A percentile compares a stretch with the other conserved stretches of the same genome.
phyloP scores from a whole-genome alignment of 2,113 vertebrate species.

The Nycticorax nycticorax region DNA sequence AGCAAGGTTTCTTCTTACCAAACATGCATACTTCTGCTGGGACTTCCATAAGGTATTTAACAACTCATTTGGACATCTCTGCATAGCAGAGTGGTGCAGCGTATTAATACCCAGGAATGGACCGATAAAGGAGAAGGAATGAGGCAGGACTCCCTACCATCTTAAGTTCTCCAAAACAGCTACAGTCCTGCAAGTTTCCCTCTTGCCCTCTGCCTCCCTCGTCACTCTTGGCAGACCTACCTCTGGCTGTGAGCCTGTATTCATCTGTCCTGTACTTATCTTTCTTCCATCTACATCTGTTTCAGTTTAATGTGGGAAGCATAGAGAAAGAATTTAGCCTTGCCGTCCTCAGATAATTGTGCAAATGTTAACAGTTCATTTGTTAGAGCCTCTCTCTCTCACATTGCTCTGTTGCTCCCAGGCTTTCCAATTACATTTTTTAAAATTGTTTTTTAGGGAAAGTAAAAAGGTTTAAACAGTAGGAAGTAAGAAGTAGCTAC shows the following conservation, averaged over 20 bases:
- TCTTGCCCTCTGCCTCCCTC: not conserved
- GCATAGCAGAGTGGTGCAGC: not conserved
- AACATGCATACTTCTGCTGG: not conserved
- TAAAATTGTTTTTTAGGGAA: not conserved
- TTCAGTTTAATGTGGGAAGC: not conserved
- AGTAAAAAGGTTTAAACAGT: not conserved
- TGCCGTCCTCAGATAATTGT: not conserved
- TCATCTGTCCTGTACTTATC: not conserved
- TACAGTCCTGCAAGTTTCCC: not conserved
- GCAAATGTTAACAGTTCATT: not conserved
- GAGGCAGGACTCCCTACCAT: not conserved
- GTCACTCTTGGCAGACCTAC: not conserved
- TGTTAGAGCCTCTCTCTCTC: not conserved
- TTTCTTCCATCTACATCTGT: not conserved
- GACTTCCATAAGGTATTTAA: not conserved
- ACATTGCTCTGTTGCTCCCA: not conserved
- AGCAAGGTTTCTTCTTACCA: not conserved
- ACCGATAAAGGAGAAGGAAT: not conserved
- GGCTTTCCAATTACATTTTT: not conserved
- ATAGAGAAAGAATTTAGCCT: not conserved
- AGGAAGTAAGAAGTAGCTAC: not conserved
- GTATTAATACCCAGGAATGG: not conserved
- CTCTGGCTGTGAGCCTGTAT: not conserved
- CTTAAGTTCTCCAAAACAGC: not conserved
- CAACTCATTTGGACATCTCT: not conserved